Base-by-base conservation (phyloP, 2,797 vertebrate species). In the Natrix natrix region DNA sequence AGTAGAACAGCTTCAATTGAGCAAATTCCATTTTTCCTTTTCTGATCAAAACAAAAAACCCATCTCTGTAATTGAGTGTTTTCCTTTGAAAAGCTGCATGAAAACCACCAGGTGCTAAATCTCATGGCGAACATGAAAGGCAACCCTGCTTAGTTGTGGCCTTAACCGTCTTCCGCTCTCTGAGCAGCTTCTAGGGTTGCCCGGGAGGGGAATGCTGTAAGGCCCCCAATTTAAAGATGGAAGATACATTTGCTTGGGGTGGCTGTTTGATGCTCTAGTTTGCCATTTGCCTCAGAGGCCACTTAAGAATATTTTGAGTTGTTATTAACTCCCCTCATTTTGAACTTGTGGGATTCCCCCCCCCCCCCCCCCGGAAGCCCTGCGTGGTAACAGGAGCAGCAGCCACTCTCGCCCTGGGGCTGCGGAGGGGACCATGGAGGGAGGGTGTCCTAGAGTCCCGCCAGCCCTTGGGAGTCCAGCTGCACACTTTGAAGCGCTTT, bases 141-240 rank as follows among this genome's bases (percentile, higher is more conserved):
- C 28, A n/a, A 28, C 5, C 4, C 14, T 14, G 2, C n/a, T 69
- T 1, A 69, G n/a, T 17, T 32, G 13, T 1, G 5, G n/a, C n/a
- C 66, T 8, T 69, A 17, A 69, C 66, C n/a, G 2, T 32, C 63
- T 69, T 69, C n/a, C 66, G 17, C n/a, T 17, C 66, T 69, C 7
- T 0, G n/a, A 69, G 16, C 66, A 74, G 66, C 66, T 12, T 26
- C 60, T 11, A 63, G 61, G 26, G 10, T 63, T 63, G 61, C 11
- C 0, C 0, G 61, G 61, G 10, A 4, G 61, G 61, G 11, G 60
- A 6, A 6, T 0, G 8, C 60, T 61, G 10, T 26, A 3, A 63
- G 61, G 2, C 4, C 63, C 63, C n/a, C n/a, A 69, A 69, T 69
- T 69, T 32, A 17, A 69, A 32, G n/a, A 3, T 3, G n/a, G n/a